Evolutionary conservation across 2,888 invertebrate species (phyloP).

Genomic region (Dolomedes plantarius): DNA sequence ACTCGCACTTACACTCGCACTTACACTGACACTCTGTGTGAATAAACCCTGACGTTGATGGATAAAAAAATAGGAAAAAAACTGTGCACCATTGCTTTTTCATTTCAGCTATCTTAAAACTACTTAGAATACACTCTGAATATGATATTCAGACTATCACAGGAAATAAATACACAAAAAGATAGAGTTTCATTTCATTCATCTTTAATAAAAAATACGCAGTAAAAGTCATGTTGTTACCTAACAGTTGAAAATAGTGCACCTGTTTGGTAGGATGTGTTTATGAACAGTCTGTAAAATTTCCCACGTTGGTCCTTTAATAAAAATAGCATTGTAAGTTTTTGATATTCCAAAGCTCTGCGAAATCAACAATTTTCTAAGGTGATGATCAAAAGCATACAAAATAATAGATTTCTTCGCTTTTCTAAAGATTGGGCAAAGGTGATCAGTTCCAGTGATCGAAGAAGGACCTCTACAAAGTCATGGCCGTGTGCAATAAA

Average conservation of each 20-base stretch:
- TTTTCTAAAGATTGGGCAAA: slow-evolving; percentile 17
- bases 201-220: slow-evolving; percentile 48
- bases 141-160: background rate
- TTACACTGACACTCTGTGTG: no score
- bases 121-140: background rate
- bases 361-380: slow-evolving; percentile 26
- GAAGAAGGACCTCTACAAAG: background rate
- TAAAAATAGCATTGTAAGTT: slow-evolving; percentile 35
- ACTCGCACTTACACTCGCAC: background rate
- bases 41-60: no score
- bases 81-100: no score
- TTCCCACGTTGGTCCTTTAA: slow-evolving; percentile 7
- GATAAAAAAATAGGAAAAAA: no score
- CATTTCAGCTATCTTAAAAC: background rate
- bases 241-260: slow-evolving; percentile 67
- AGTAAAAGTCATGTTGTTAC: slow-evolving; percentile 47
- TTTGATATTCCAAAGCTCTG: slow-evolving; percentile 17
- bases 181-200: background rate
- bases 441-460: slow-evolving; percentile 2
- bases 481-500: background rate
- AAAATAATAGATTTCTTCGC: slow-evolving; percentile 26
- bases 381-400: slow-evolving; percentile 1
- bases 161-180: background rate
- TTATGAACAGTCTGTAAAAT: background rate
- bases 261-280: slow-evolving; percentile 31